These are phyloP conservation scores for Theocolax elegans DNA, from an alignment of 1,140 invertebrate species.

Conservation along the genomic window DNA sequence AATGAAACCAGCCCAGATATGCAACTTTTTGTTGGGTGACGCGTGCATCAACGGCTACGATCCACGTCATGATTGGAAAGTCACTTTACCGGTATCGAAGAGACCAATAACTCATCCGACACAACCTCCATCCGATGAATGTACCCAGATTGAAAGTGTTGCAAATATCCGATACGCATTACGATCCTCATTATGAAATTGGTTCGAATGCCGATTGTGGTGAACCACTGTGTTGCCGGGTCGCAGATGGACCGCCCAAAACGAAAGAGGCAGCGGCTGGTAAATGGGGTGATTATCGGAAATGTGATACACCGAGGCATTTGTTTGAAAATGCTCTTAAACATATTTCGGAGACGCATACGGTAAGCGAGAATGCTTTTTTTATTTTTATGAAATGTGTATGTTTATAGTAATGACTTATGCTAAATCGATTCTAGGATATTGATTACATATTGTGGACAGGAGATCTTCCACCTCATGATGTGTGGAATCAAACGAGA, in stretches of 20 bases:
- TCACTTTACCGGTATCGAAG: conserved; percentile 85
- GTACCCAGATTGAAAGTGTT: conserved; percentile 87
- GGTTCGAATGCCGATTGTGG: conserved; percentile 90
- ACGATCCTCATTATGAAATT: conserved; percentile 91
- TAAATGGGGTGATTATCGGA: conserved; percentile 94
- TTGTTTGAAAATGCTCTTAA: conserved; percentile 91
- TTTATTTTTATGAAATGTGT: too few relatives aligned
- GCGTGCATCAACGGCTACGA: conserved; percentile 88
- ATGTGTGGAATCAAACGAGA: conserved; percentile 96
- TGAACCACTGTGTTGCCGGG: conserved; percentile 88
- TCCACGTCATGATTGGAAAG: conserved; percentile 89
- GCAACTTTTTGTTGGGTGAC: conserved; percentile 90
- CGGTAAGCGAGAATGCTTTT: conserved; percentile 65
- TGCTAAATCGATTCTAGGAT: conserved; percentile 79
- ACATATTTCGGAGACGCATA: conserved; percentile 85
- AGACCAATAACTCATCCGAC: conserved; percentile 76
- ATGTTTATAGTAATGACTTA: too few relatives aligned
- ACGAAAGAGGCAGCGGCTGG: conserved; percentile 81
- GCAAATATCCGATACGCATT: conserved; percentile 93
- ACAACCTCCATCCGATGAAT: conserved; percentile 74
- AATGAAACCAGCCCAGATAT: conserved; percentile 86
- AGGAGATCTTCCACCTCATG: conserved; percentile 96
- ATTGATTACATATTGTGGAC: conserved; percentile 98
- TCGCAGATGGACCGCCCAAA: conserved; percentile 79
- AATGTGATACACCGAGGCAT: conserved; percentile 89